These are phyloP conservation scores for Pangasius krempfi DNA, from an alignment of 2,797 vertebrate genomes.

Conservation along the genomic window DNA sequence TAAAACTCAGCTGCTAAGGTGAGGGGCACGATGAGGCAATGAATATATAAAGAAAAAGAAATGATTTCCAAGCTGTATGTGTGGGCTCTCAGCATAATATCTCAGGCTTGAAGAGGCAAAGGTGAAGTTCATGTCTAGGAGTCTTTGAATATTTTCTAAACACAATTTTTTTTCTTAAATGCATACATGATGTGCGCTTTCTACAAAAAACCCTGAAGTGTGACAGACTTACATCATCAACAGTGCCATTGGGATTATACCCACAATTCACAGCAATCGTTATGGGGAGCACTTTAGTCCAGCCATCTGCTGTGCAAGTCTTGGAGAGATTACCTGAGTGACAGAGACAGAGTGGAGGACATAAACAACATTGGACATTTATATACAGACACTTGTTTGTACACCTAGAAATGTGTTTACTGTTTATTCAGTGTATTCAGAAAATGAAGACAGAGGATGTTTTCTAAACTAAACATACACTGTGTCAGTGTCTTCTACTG, in stretches of 20 bases:
- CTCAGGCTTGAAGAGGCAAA: conserved; percentile 29
- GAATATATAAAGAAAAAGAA: conserved; percentile 1
- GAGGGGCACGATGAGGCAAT: not conserved
- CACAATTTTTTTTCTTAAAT: not conserved
- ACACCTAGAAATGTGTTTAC: not conserved
- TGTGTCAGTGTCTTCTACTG: not conserved
- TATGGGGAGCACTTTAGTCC: conserved; percentile 82
- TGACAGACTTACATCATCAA: conserved; percentile 73
- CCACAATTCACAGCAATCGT: conserved; percentile 84
- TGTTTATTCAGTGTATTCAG: not conserved
- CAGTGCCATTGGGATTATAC: conserved; percentile 76
- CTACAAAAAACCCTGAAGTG: not conserved
- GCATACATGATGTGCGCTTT: not conserved
- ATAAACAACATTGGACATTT: conserved; percentile 21
- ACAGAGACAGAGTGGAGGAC: conserved; percentile 23
- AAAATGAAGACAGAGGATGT: not conserved
- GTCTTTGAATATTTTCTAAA: not conserved
- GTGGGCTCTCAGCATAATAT: conserved; percentile 18
- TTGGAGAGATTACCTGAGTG: conserved; percentile 87
- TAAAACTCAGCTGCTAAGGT: conserved; percentile 5
- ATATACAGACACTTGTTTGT: not conserved
- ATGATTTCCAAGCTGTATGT: conserved; percentile 13
- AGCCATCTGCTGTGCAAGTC: conserved; percentile 85
- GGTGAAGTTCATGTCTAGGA: not conserved
- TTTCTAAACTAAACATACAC: not conserved